phyloP scores from a whole-genome alignment of 1,140 invertebrate species.

The Drosophila mayri region DNA sequence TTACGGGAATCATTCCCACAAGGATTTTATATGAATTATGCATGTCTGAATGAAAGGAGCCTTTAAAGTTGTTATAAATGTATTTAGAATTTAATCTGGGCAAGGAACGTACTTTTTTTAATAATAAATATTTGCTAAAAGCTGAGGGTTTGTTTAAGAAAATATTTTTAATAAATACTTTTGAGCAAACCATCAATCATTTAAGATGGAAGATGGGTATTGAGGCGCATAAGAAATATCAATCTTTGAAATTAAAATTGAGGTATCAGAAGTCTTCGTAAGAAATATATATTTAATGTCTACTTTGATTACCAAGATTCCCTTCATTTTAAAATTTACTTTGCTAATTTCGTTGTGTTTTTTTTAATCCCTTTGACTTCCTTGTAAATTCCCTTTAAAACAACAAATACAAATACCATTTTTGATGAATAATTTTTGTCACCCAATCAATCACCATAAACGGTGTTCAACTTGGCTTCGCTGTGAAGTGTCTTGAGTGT shows the following conservation, averaged over 20 bases:
- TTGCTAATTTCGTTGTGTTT: neutral
- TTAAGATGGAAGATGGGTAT: too few relatives aligned
- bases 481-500: conserved; percentile 38
- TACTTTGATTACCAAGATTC: neutral
- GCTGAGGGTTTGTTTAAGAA: neutral
- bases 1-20: conserved; percentile 18
- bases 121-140: conserved; percentile 9
- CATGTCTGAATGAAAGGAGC: conserved; percentile 24
- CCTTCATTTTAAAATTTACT: too few relatives aligned
- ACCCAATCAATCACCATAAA: conserved; percentile 42
- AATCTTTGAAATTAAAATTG: neutral
- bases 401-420: neutral
- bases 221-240: too few relatives aligned
- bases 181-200: conserved; percentile 14
- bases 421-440: conserved; percentile 26
- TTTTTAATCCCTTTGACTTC: too few relatives aligned
- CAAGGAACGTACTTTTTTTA: neutral
- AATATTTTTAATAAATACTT: conserved; percentile 8
- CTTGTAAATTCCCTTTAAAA: neutral
- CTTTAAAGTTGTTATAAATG: conserved; percentile 20
- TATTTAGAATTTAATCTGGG: conserved; percentile 14
- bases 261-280: neutral
- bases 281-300: neutral
- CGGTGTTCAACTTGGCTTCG: conserved; percentile 6
- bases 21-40: conserved; percentile 35